Evolutionary conservation across 2,797 vertebrate genomes (phyloP).

Genomic region (Enteromius mattozi): DNA sequence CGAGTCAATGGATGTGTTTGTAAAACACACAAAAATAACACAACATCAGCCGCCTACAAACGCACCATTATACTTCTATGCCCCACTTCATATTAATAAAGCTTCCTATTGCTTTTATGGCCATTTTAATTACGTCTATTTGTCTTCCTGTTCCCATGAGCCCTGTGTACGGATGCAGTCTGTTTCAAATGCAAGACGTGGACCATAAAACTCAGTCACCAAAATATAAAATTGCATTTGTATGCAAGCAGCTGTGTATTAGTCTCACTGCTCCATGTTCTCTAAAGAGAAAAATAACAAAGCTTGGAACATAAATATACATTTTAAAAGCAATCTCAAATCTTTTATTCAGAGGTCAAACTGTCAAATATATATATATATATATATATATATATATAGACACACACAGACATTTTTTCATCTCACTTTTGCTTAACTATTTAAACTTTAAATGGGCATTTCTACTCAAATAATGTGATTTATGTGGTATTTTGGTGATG

Average conservation of each 20-base stretch:
- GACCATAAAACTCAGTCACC: constrained; percentile 52
- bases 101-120: constrained; percentile 70
- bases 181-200: constrained; percentile 61
- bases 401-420: too few relatives aligned
- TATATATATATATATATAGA: too few relatives aligned
- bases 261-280: not conserved
- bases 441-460: not conserved
- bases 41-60: constrained; percentile 69
- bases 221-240: constrained; percentile 1
- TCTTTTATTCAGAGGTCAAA: not conserved
- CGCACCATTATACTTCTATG: constrained; percentile 74
- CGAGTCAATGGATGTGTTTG: not conserved
- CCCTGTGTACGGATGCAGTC: constrained; percentile 69
- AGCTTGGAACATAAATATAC: not conserved
- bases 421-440: not conserved
- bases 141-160: constrained; percentile 73
- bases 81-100: constrained; percentile 77
- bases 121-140: constrained; percentile 80
- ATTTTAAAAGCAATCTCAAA: not conserved
- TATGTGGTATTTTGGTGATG: not conserved
- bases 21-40: constrained; percentile 43
- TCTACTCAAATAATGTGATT: not conserved
- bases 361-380: not conserved
- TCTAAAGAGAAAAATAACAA: not conserved
- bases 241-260: not conserved